Evolutionary conservation across 2,888 invertebrate species (phyloP), one percentile per base, ranked within the genome.

Genomic region (Galerucella nymphaeae): DNA sequence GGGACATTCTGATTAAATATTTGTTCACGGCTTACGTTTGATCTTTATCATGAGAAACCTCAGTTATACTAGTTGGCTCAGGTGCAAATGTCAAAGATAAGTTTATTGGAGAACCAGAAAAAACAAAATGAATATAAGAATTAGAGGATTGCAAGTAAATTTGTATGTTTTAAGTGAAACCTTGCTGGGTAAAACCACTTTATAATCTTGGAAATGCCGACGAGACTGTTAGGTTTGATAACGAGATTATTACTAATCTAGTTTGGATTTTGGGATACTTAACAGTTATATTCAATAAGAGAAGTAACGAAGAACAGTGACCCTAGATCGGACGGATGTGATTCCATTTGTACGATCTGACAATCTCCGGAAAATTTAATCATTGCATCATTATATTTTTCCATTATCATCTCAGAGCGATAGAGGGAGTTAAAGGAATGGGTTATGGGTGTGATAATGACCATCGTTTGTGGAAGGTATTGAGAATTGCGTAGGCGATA

Each of bases 171-270:
- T 14, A 4, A 13, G 45, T 45, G 45, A 45, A 45, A 13, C 45
- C 14, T 14, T 45, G 45, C 14, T 14, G 45, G 45, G 14, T 45
- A 5, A 64, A 50, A 18, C 20, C 23, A 23, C 14, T 64, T 64
- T 20, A 23, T 2, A 64, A 11, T 64, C 62, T 62, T 62, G 45
- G 41, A n/a, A 62, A 45, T 62, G 5, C 18, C 62, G 48, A 20
- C 64, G 48, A 23, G 11, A 23, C 30, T 20, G 20, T 23, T 64
- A 50, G 48, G n/a, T 64, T 64, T 48, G 23, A 64, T 64, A 64
- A 64, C 20, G 48, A 48, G 48, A 64, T 64, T 64, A 64, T 64
- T 23, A 23, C 64, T 64, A 48, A 64, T 64, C 45, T n/a, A 10
- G 50, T 64, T 64, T 64, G 45, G 23, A 64, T 64, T n/a, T 64